A percentile compares a stretch with the other conserved stretches of the same genome.
Conservation (phyloP, 2,113 vertebrate genomes). For the Conger conger region DNA sequence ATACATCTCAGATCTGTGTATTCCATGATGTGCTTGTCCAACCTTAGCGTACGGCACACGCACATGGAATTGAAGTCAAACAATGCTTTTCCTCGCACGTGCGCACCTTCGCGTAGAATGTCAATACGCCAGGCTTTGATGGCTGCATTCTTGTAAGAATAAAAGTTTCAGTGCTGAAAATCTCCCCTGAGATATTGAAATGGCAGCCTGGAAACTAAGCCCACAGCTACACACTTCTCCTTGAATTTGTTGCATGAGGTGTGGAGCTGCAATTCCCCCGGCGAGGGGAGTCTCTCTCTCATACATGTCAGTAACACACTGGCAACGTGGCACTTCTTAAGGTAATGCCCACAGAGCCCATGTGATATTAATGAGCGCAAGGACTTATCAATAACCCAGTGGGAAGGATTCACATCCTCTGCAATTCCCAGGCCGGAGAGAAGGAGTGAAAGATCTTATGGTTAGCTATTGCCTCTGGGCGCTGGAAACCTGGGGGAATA, state of each 20-base stretch:
- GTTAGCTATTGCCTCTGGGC: not conserved
- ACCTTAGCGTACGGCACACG: not conserved
- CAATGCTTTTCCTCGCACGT: not conserved
- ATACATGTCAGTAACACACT: slow-evolving; percentile 15
- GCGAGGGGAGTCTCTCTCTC: not conserved
- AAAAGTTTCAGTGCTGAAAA: slow-evolving; percentile 18
- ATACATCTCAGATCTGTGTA: not conserved
- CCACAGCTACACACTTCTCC: slow-evolving; percentile 16
- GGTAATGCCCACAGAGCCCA: slow-evolving; percentile 14
- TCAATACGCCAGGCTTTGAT: not conserved
- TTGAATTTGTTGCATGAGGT: slow-evolving; percentile 21
- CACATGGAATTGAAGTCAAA: not conserved
- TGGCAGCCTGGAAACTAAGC: slow-evolving; percentile 5
- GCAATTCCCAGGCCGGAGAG: slow-evolving; percentile 4
- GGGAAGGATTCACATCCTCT: slow-evolving; percentile 10
- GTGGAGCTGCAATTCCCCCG: slow-evolving; percentile 21
- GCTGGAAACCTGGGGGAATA: not conserved
- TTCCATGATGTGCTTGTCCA: not conserved
- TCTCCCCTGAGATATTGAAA: slow-evolving; percentile 10
- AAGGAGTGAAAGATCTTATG: slow-evolving; percentile 14
- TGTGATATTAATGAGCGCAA: slow-evolving; percentile 26
- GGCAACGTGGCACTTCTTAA: not conserved
- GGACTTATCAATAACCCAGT: slow-evolving; percentile 27
- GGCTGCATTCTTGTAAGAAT: not conserved
- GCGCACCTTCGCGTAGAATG: not conserved